phyloP scores from a whole-genome alignment of 2,888 invertebrate species.

The Anagyrus pseudococci region DNA sequence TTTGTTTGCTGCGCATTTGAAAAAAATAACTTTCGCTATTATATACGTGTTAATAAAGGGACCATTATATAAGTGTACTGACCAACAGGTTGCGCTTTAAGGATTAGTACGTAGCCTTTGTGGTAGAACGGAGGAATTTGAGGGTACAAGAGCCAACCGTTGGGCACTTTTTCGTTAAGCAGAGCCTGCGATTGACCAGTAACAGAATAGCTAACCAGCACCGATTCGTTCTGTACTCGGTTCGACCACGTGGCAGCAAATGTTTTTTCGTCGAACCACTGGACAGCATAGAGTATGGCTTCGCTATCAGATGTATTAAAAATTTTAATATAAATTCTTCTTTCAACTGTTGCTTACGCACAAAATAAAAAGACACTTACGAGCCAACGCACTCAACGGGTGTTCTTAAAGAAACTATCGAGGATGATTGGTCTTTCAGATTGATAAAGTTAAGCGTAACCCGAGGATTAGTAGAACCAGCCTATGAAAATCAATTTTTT shows the following conservation, averaged over 20 bases:
- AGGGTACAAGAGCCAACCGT: slow-evolving; percentile 72
- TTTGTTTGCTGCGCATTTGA: slow-evolving; percentile 29
- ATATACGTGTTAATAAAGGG: background rate
- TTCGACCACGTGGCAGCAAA: slow-evolving; percentile 83
- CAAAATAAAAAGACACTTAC: slow-evolving; percentile 17
- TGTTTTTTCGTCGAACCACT: slow-evolving; percentile 75
- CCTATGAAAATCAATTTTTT: too few relatives aligned
- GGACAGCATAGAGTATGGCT: slow-evolving; percentile 74
- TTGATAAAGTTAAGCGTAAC: slow-evolving; percentile 74
- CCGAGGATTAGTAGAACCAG: slow-evolving; percentile 76
- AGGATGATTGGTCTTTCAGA: slow-evolving; percentile 56
- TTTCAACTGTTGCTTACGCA: background rate
- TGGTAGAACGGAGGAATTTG: slow-evolving; percentile 67
- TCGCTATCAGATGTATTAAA: slow-evolving; percentile 60
- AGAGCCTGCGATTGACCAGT: slow-evolving; percentile 47
- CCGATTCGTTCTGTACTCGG: slow-evolving; percentile 78
- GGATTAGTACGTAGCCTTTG: slow-evolving; percentile 61
- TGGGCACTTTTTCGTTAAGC: slow-evolving; percentile 65
- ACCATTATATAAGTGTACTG: background rate
- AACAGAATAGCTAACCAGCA: slow-evolving; percentile 68
- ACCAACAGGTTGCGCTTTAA: slow-evolving; percentile 51
- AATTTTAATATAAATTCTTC: background rate
- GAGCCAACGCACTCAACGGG: slow-evolving; percentile 44
- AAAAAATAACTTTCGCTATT: too few relatives aligned
- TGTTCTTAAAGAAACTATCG: slow-evolving; percentile 44